phyloP scores from a whole-genome alignment of 2,888 invertebrate species.

The Lingula anatina region DNA sequence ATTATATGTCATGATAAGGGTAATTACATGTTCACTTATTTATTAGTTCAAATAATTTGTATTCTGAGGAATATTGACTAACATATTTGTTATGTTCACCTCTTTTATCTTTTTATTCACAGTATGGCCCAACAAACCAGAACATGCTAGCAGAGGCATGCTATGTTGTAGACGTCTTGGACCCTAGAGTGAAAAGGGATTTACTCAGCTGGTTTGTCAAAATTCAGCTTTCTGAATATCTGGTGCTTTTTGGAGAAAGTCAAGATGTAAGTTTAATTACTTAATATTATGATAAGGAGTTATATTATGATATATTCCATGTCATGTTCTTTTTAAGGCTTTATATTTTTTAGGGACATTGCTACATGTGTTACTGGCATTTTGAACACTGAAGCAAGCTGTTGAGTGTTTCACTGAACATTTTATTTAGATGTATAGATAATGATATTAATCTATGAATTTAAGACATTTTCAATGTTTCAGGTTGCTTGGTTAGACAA shows the following conservation, averaged over 20 bases:
- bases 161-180: constrained; percentile 78
- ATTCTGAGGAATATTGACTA: neutral
- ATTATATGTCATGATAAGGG: neutral
- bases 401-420: no score
- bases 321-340: no score
- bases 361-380: no score
- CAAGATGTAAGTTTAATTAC: constrained; percentile 74
- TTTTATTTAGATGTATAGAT: no score
- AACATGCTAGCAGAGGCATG: constrained; percentile 66
- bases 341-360: no score
- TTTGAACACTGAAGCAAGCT: no score
- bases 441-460: no score
- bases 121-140: constrained; percentile 50
- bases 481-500: constrained; percentile 87
- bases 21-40: neutral
- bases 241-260: constrained; percentile 86
- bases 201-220: constrained; percentile 85
- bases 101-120: constrained; percentile 10
- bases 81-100: neutral
- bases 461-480: no score
- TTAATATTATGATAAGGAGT: no score
- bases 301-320: no score
- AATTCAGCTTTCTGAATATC: constrained; percentile 84
- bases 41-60: no score
- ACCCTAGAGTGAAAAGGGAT: constrained; percentile 78